These are phyloP conservation scores for Bujurquina vittata DNA, from an alignment of 2,113 vertebrate species.

Conservation along the genomic window DNA sequence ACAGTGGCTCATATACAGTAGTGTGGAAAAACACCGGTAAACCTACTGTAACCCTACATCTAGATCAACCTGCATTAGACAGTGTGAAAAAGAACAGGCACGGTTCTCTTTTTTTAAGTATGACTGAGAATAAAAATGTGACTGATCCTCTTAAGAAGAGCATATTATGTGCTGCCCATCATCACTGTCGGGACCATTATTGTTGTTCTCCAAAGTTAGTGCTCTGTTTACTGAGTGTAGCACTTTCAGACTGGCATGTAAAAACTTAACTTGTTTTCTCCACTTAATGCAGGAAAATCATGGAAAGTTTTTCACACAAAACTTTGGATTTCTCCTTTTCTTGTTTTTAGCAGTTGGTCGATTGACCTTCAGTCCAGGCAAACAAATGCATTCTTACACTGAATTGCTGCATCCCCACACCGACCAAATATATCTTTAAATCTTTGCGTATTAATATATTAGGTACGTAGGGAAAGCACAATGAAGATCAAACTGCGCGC, in stretches of 20 bases:
- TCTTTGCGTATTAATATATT: not conserved
- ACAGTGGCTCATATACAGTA: not conserved
- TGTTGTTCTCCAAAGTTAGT: not conserved
- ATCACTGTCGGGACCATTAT: not conserved
- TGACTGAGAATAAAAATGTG: not conserved
- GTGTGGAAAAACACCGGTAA: not conserved
- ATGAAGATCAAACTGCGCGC: not conserved
- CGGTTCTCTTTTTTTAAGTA: not conserved
- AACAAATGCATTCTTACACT: not conserved
- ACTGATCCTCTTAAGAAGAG: not conserved
- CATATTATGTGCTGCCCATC: not conserved
- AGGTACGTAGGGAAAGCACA: not conserved
- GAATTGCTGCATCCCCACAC: not conserved
- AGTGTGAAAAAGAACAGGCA: not conserved
- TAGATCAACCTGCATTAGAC: not conserved
- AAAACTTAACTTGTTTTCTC: not conserved
- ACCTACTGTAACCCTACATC: not conserved
- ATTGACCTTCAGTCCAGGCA: not conserved
- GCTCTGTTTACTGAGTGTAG: not conserved
- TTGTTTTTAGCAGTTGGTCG: not conserved
- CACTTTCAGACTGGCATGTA: not conserved
- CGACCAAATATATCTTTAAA: not conserved
- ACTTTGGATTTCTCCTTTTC: not conserved
- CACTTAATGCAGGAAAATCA: not conserved
- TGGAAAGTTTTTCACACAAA: slow-evolving; percentile 1